These are phyloP conservation scores for Moxostoma hubbsi DNA, from an alignment of 2,797 vertebrate species.

Conservation along the genomic window DNA sequence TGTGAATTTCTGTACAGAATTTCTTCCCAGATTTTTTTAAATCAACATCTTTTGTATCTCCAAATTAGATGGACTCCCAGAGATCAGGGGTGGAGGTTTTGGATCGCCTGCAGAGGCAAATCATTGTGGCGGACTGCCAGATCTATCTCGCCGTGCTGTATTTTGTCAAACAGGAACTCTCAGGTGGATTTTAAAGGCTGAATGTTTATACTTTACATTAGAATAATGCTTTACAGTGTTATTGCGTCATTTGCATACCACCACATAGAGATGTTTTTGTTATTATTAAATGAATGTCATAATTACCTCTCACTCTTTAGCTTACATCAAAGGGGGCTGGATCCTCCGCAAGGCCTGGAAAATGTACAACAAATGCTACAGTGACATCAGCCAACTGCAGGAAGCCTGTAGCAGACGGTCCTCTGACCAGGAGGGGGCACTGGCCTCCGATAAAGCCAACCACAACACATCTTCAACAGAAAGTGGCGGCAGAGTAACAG, in stretches of 20 bases:
- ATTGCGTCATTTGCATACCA: too few species aligned
- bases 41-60: not conserved
- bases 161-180: conserved; percentile 97
- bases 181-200: conserved; percentile 75
- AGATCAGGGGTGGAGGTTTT: conserved; percentile 84
- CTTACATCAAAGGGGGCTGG: conserved; percentile 99
- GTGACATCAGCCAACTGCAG: conserved; percentile 93
- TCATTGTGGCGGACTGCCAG: conserved; percentile 98
- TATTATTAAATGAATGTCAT: not conserved
- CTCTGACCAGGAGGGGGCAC: conserved; percentile 78
- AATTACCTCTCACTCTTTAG: conserved; percentile 66
- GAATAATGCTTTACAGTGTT: not conserved
- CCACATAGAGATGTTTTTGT: too few species aligned
- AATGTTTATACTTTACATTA: not conserved
- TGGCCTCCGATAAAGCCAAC: conserved; percentile 88
- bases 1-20: not conserved
- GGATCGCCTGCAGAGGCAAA: conserved; percentile 95
- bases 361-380: conserved; percentile 89
- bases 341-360: conserved; percentile 98
- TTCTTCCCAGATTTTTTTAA: too few species aligned
- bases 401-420: conserved; percentile 85
- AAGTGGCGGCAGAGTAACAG: conserved; percentile 35
- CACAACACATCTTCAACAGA: conserved; percentile 77
- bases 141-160: conserved; percentile 96
- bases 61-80: conserved; percentile 74